phyloP scores from a whole-genome alignment of 2,888 invertebrate species.

The Dryomyza anilis region DNA sequence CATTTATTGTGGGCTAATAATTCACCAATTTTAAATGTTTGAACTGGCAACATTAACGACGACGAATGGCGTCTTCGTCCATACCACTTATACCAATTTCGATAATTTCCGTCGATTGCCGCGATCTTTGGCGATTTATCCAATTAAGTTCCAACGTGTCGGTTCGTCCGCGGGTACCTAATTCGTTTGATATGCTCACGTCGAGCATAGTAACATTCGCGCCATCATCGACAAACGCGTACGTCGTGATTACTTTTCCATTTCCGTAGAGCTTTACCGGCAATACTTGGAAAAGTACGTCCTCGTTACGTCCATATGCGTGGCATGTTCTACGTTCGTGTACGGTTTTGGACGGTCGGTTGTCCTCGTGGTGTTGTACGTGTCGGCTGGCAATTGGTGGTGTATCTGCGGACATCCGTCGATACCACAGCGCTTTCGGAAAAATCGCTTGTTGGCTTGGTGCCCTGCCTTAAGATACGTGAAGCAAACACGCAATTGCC shows the following conservation, averaged over 20 bases:
- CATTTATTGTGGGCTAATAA: neutral
- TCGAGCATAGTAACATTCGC: neutral
- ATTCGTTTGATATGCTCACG: neutral
- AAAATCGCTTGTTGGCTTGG: no score
- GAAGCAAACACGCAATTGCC: no score
- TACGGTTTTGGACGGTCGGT: no score
- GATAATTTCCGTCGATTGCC: neutral
- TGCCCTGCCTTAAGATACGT: no score
- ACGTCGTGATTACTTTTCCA: neutral
- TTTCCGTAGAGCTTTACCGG: neutral
- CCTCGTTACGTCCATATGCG: no score
- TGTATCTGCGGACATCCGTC: no score
- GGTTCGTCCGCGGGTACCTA: neutral
- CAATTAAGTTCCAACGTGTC: neutral
- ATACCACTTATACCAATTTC: neutral
- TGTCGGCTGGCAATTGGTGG: no score
- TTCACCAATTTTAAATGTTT: neutral
- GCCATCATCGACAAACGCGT: neutral
- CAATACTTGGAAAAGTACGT: neutral
- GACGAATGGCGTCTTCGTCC: no score
- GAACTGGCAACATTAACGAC: slow-evolving; percentile 1
- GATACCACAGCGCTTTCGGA: no score
- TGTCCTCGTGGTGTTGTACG: no score
- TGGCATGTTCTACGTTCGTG: no score
- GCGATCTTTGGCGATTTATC: neutral